Conservation (phyloP, 2,888 invertebrate genomes). For the Cheilosia vernalis region DNA sequence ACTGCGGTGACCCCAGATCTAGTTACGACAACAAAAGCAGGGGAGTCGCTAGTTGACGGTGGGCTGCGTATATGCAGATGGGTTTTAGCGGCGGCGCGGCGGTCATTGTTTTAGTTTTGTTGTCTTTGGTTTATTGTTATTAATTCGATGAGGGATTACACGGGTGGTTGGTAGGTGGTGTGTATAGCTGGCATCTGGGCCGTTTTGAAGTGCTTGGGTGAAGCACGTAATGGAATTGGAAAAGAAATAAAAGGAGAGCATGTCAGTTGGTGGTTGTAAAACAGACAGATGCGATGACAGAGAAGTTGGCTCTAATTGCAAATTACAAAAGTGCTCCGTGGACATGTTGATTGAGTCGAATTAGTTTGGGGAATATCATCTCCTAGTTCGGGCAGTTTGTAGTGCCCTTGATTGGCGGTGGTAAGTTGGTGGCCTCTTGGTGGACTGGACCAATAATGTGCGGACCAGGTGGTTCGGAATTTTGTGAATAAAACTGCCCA, state of each 20-base stretch:
- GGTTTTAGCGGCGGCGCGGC: constrained; percentile 36
- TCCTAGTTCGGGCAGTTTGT: too few relatives aligned
- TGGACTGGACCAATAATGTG: too few relatives aligned
- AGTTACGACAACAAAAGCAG: constrained; percentile 51
- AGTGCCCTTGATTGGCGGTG: too few relatives aligned
- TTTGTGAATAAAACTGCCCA: too few relatives aligned
- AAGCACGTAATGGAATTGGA: constrained; percentile 26
- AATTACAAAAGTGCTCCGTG: too few relatives aligned
- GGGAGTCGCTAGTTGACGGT: constrained; percentile 22
- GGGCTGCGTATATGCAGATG: constrained; percentile 45
- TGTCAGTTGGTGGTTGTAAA: constrained; percentile 20
- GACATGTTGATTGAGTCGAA: too few relatives aligned
- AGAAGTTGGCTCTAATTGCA: neutral
- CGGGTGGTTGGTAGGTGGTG: neutral
- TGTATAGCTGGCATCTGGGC: constrained; percentile 8
- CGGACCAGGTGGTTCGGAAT: too few relatives aligned
- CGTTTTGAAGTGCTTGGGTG: neutral
- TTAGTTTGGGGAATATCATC: too few relatives aligned
- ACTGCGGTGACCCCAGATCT: constrained; percentile 62
- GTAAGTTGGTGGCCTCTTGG: too few relatives aligned
- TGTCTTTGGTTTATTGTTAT: constrained; percentile 43
- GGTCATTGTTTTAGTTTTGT: constrained; percentile 58
- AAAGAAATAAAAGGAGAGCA: constrained; percentile 22
- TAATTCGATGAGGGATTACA: constrained; percentile 44
- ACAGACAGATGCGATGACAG: neutral